Percentiles rank a stretch among this genome's conserved stretches.
These are phyloP conservation scores for Musca domestica DNA, from an alignment of 1,140 invertebrate species.

Conservation along the genomic window DNA sequence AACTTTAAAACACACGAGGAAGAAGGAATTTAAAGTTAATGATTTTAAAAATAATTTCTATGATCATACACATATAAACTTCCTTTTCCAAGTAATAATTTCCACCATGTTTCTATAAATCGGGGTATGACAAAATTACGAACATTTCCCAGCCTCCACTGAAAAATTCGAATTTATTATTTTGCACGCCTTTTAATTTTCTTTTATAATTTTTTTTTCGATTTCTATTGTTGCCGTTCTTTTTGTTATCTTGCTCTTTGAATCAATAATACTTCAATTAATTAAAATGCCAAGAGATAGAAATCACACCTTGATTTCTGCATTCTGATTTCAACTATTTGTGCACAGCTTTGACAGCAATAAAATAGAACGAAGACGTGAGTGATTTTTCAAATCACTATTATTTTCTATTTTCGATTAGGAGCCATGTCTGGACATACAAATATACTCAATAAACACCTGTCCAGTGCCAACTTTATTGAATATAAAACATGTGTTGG, in stretches of 20 bases:
- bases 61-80: too few relatives aligned
- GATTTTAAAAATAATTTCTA: too few relatives aligned
- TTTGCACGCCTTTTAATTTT: too few relatives aligned
- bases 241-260: background rate
- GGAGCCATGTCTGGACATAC: background rate
- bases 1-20: too few relatives aligned
- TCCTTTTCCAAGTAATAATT: too few relatives aligned
- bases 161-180: too few relatives aligned
- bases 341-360: background rate
- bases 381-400: conserved; percentile 21
- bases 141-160: too few relatives aligned
- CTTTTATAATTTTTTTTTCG: too few relatives aligned
- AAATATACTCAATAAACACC: conserved; percentile 19
- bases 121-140: too few relatives aligned
- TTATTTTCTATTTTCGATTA: conserved; percentile 21
- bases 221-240: too few relatives aligned
- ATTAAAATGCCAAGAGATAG: conserved; percentile 9
- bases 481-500: background rate
- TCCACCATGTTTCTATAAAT: too few relatives aligned
- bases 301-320: conserved; percentile 1
- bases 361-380: conserved; percentile 1
- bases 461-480: conserved; percentile 3
- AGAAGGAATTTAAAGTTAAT: too few relatives aligned
- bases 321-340: background rate
- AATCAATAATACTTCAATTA: conserved; percentile 21